These are phyloP conservation scores for Hymenochirus boettgeri DNA, from an alignment of 2,113 vertebrate genomes.

Conservation along the genomic window DNA sequence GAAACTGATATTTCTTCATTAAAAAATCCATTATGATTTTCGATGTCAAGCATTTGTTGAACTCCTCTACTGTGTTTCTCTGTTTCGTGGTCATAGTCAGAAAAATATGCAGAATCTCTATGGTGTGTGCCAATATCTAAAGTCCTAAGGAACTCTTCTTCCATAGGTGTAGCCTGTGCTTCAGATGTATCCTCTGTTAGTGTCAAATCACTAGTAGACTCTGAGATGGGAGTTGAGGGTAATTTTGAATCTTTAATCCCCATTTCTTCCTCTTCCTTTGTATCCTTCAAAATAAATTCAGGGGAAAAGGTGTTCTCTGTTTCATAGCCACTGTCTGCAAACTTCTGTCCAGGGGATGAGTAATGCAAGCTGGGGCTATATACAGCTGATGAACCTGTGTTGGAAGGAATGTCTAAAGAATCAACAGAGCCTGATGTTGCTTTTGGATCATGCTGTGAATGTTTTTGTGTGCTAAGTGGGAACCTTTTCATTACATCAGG, in stretches of 20 bases:
- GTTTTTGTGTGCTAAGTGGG: slow-evolving; percentile 32
- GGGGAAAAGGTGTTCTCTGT: slow-evolving; percentile 64
- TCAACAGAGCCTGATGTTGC: slow-evolving; percentile 46
- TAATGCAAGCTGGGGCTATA: slow-evolving; percentile 59
- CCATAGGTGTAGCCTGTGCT: slow-evolving; percentile 58
- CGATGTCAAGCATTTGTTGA: slow-evolving; percentile 16
- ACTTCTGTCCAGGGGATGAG: slow-evolving; percentile 59
- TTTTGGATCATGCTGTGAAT: slow-evolving; percentile 10
- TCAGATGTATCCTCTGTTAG: slow-evolving; percentile 56
- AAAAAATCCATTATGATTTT: slow-evolving; percentile 22
- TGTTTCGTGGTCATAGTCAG: slow-evolving; percentile 70
- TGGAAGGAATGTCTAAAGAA: slow-evolving; percentile 54
- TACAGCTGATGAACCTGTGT: slow-evolving; percentile 47
- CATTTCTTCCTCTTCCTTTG: slow-evolving; percentile 10
- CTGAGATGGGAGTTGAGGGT: slow-evolving; percentile 42
- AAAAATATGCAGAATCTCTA: slow-evolving; percentile 80
- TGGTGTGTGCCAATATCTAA: slow-evolving; percentile 69
- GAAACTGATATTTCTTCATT: slow-evolving; percentile 28
- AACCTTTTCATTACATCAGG: slow-evolving; percentile 43
- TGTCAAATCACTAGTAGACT: slow-evolving; percentile 70
- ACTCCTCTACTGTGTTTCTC: slow-evolving; percentile 50
- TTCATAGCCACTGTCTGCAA: slow-evolving; percentile 63
- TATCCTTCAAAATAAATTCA: slow-evolving; percentile 52
- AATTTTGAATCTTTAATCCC: slow-evolving; percentile 19
- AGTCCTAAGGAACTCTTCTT: slow-evolving; percentile 61